Conservation (phyloP, 2,888 invertebrate species). For the Eupithecia vulgata region DNA sequence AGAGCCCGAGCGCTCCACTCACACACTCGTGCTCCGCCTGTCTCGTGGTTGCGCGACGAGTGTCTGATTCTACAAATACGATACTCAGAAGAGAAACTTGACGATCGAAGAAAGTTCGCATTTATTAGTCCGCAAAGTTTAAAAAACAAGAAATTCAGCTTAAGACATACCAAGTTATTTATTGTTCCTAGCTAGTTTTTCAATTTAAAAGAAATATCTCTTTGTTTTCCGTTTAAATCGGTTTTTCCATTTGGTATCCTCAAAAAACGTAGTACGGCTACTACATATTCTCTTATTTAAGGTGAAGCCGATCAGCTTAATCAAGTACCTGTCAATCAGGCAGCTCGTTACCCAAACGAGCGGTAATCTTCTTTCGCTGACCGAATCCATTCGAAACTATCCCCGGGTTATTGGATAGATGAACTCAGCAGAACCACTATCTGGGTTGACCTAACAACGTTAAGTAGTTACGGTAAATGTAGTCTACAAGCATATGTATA, state of each 20-base stretch:
- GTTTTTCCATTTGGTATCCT: background rate
- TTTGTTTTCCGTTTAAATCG: background rate
- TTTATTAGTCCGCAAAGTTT: background rate
- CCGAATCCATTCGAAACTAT: conserved; percentile 71
- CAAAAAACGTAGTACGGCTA: background rate
- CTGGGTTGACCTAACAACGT: background rate
- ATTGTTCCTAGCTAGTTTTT: background rate
- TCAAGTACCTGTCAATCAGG: conserved; percentile 78
- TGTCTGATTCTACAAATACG: too few species aligned
- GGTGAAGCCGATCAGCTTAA: conserved; percentile 80
- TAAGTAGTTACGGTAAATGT: background rate
- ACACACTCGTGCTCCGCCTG: too few species aligned
- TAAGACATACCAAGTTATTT: background rate
- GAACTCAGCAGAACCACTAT: conserved; percentile 34
- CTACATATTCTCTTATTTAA: conserved; percentile 23
- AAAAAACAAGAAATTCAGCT: background rate
- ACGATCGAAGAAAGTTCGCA: background rate
- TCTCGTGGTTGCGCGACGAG: too few species aligned
- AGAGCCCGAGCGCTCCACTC: too few species aligned
- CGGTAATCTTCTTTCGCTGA: conserved; percentile 78
- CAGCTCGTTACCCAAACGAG: conserved; percentile 78
- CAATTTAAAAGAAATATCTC: background rate
- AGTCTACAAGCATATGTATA: background rate
- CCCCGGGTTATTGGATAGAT: conserved; percentile 55
- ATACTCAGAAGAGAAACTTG: background rate